These are phyloP conservation scores for Ectemnius lituratus DNA, from an alignment of 2,888 invertebrate species.

Conservation along the genomic window DNA sequence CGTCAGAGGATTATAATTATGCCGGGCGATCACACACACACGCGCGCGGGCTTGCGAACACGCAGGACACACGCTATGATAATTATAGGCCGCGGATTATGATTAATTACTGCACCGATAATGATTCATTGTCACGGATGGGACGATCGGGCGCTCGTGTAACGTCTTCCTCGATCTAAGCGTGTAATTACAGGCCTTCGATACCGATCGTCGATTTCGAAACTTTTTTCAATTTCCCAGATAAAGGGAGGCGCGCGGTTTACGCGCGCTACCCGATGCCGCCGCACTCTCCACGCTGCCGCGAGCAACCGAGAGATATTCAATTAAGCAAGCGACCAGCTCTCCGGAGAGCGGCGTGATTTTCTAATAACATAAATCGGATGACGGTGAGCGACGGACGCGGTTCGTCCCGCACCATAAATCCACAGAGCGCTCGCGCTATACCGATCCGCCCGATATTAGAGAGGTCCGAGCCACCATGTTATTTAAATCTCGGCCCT, in stretches of 20 bases:
- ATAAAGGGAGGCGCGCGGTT: slow-evolving; percentile 20
- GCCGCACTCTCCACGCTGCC: not conserved
- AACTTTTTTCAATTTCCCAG: slow-evolving; percentile 40
- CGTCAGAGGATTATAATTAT: slow-evolving; percentile 48
- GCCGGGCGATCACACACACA: slow-evolving; percentile 16
- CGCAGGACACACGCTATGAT: slow-evolving; percentile 29
- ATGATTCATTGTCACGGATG: slow-evolving; percentile 58
- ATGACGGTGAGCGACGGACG: not conserved
- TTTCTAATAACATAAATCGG: slow-evolving; percentile 33
- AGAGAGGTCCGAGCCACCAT: not conserved
- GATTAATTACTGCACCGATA: slow-evolving; percentile 56
- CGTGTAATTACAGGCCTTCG: slow-evolving; percentile 39
- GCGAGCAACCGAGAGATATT: slow-evolving; percentile 18
- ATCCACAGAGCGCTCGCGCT: not conserved
- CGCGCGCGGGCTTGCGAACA: no score
- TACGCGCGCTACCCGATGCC: slow-evolving; percentile 17
- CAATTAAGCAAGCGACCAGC: slow-evolving; percentile 29
- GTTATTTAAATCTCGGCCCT: not conserved
- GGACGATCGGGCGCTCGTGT: slow-evolving; percentile 39
- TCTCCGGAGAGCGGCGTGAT: slow-evolving; percentile 26
- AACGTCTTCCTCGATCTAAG: slow-evolving; percentile 50
- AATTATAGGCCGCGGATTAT: slow-evolving; percentile 51
- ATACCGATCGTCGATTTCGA: slow-evolving; percentile 41
- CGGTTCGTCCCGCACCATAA: slow-evolving; percentile 1
- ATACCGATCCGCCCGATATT: not conserved